These are phyloP conservation scores for Microcebus griseorufus DNA, from an alignment of 2,113 vertebrate genomes.

Conservation along the genomic window DNA sequence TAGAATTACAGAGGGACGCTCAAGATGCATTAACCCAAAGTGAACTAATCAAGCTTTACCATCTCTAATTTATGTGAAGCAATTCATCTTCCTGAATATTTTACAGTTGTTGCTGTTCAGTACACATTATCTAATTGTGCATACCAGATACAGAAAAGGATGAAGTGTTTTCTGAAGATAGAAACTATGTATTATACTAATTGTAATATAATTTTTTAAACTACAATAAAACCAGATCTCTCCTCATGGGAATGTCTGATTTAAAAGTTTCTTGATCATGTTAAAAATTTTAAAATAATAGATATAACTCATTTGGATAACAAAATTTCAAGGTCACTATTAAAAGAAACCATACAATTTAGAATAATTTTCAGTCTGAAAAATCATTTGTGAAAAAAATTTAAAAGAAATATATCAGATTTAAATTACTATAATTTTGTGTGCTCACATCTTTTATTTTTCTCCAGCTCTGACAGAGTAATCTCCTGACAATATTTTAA, in stretches of 20 bases:
- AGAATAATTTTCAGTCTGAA: slow-evolving; percentile 67
- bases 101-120: slow-evolving; percentile 49
- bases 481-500: slow-evolving; percentile 81
- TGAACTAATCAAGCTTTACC: slow-evolving; percentile 68
- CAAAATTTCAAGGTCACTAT: slow-evolving; percentile 66
- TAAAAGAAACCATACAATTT: slow-evolving; percentile 65
- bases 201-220: slow-evolving; percentile 38
- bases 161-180: slow-evolving; percentile 3
- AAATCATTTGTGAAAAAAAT: slow-evolving; percentile 59
- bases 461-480: slow-evolving; percentile 63
- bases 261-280: slow-evolving; percentile 10
- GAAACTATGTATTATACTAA: slow-evolving; percentile 43
- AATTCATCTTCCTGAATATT: slow-evolving; percentile 68
- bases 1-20: slow-evolving; percentile 46
- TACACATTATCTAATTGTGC: slow-evolving; percentile 54
- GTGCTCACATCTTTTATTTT: slow-evolving; percentile 73
- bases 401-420: slow-evolving; percentile 71
- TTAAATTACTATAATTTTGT: slow-evolving; percentile 83
- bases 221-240: slow-evolving; percentile 23
- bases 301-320: slow-evolving; percentile 28
- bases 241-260: slow-evolving; percentile 15
- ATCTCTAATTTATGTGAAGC: slow-evolving; percentile 69
- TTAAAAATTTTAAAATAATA: slow-evolving; percentile 51
- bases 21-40: slow-evolving; percentile 68
- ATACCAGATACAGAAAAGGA: slow-evolving; percentile 50